These are phyloP conservation scores for Bombus difficillimus DNA, from an alignment of 1,140 invertebrate genomes.

Conservation along the genomic window DNA sequence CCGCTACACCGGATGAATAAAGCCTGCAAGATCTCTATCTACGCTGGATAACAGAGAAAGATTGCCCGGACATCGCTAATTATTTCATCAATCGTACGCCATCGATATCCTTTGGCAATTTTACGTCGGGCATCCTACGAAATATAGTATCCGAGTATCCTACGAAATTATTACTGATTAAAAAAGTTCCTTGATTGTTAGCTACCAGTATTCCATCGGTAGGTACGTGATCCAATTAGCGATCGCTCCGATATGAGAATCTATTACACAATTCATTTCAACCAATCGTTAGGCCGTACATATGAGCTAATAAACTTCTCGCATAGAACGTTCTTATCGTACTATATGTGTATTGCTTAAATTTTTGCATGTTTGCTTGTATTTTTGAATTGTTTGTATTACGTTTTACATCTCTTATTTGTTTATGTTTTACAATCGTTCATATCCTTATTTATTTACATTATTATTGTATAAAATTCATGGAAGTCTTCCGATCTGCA, in stretches of 20 bases:
- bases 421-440: no score
- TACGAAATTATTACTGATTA: not conserved
- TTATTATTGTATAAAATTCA: not conserved
- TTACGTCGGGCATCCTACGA: not conserved
- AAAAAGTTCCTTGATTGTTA: not conserved
- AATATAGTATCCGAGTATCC: no score
- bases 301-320: not conserved
- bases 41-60: constrained; percentile 4
- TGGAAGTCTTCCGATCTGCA: not conserved
- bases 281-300: not conserved
- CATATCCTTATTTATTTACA: not conserved
- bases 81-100: constrained; percentile 30
- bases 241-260: not conserved
- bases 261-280: not conserved
- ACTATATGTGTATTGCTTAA: not conserved
- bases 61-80: constrained; percentile 28
- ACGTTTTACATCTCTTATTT: not conserved
- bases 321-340: not conserved
- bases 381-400: not conserved
- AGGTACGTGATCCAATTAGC: constrained; percentile 4
- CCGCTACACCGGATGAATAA: constrained; percentile 64
- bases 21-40: constrained; percentile 34
- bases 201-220: constrained; percentile 6
- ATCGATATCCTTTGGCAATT: constrained; percentile 12
- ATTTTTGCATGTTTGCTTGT: not conserved